Percentiles rank a stretch among this genome's conserved stretches.
phyloP scores from a whole-genome alignment of 2,113 vertebrate species.

The Nymphicus hollandicus region DNA sequence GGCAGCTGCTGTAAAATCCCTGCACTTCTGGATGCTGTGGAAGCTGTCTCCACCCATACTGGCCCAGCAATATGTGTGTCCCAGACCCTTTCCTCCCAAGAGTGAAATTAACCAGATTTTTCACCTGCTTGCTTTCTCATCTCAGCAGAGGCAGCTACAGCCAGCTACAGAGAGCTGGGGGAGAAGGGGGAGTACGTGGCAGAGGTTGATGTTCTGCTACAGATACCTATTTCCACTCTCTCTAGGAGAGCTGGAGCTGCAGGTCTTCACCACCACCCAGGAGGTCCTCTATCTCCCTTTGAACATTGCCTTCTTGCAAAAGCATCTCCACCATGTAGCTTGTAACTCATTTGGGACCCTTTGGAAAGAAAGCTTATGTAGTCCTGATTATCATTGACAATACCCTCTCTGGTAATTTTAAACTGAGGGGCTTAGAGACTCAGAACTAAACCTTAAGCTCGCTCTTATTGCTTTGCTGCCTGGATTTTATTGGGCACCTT shows the following conservation, averaged over 20 bases:
- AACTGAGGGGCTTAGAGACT: background rate
- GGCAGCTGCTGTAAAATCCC: background rate
- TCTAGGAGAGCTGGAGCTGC: background rate
- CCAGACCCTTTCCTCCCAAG: background rate
- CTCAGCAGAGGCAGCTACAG: background rate
- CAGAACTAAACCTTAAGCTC: background rate
- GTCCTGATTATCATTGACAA: background rate
- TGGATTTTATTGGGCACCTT: background rate
- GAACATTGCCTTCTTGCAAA: background rate
- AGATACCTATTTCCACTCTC: background rate
- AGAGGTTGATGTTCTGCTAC: background rate
- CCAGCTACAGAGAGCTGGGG: background rate
- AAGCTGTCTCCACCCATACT: background rate
- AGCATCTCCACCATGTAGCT: background rate
- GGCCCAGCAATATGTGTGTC: background rate
- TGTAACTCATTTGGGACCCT: background rate
- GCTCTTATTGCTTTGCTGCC: background rate
- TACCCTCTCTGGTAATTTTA: background rate
- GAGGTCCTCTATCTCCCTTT: background rate
- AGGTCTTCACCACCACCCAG: background rate
- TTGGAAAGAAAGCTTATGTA: background rate
- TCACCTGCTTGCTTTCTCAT: background rate
- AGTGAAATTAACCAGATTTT: background rate
- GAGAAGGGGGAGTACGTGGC: accelerated
- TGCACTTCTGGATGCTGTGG: background rate